Evolutionary conservation across 2,888 invertebrate species (phyloP).

Genomic region (Mechanitis mazaeus): DNA sequence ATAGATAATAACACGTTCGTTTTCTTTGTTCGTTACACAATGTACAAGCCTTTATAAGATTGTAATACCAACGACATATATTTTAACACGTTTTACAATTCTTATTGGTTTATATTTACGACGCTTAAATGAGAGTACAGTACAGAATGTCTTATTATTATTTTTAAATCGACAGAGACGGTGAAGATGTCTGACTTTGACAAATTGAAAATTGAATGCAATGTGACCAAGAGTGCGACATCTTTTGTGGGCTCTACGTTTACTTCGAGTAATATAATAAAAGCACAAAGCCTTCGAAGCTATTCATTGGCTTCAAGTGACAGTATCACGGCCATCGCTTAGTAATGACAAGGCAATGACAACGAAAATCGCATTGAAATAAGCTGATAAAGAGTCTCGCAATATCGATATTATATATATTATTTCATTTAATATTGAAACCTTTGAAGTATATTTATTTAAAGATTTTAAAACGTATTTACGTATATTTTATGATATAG

Average conservation of each 20-base stretch:
- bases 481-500: no score
- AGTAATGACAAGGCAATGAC: slow-evolving; percentile 20
- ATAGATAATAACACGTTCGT: background rate
- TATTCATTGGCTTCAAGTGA: slow-evolving; percentile 23
- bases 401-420: background rate
- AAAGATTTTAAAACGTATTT: no score
- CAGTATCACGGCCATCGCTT: slow-evolving; percentile 24
- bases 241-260: slow-evolving; percentile 29
- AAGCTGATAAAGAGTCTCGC: background rate
- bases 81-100: background rate
- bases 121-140: background rate
- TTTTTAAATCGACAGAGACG: slow-evolving; percentile 45
- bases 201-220: slow-evolving; percentile 57
- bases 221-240: slow-evolving; percentile 56
- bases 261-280: slow-evolving; percentile 22
- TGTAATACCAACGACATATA: background rate
- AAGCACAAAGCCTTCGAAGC: slow-evolving; percentile 19
- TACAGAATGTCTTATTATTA: slow-evolving; percentile 27
- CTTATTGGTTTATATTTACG: background rate
- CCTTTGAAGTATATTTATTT: no score
- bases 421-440: no score
- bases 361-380: background rate
- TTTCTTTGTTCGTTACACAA: background rate
- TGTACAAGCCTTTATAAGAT: background rate
- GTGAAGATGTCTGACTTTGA: slow-evolving; percentile 61